A percentile compares a stretch with the other conserved stretches of the same genome.
phyloP scores from a whole-genome alignment of 2,113 vertebrate genomes.

The Ceratotherium simum region DNA sequence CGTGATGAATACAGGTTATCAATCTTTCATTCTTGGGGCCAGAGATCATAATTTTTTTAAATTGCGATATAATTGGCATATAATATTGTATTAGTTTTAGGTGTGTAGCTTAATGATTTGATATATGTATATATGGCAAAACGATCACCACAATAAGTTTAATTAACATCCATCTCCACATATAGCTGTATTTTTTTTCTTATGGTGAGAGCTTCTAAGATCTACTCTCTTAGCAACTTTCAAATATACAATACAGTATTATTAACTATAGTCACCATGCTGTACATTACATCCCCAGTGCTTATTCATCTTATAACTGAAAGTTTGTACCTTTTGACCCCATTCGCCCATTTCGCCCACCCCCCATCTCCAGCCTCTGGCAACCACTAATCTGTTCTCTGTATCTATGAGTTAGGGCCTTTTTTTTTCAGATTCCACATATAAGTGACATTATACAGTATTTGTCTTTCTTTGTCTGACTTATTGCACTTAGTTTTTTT shows the following conservation, averaged over 20 bases:
- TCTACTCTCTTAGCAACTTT: not conserved
- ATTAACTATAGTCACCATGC: not conserved
- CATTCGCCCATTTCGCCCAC: not conserved
- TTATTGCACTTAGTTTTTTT: not conserved
- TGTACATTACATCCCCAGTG: not conserved
- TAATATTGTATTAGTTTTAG: not conserved
- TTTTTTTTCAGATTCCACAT: not conserved
- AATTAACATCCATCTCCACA: not conserved
- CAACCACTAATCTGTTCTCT: not conserved
- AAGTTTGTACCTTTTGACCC: not conserved
- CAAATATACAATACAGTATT: not conserved
- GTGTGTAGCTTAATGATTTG: not conserved
- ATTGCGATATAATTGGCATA: not conserved
- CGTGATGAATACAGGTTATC: not conserved
- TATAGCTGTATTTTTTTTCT: not conserved
- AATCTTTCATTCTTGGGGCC: not conserved
- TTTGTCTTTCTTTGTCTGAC: not conserved
- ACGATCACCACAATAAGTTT: not conserved
- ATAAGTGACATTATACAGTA: not conserved
- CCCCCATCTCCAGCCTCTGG: not conserved
- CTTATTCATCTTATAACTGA: not conserved
- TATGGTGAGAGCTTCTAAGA: not conserved
- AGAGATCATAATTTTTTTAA: not conserved
- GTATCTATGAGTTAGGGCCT: not conserved
- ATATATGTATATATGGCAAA: not conserved